phyloP scores from a whole-genome alignment of 2,113 vertebrate genomes.

The Microcebus lehilahytsara region DNA sequence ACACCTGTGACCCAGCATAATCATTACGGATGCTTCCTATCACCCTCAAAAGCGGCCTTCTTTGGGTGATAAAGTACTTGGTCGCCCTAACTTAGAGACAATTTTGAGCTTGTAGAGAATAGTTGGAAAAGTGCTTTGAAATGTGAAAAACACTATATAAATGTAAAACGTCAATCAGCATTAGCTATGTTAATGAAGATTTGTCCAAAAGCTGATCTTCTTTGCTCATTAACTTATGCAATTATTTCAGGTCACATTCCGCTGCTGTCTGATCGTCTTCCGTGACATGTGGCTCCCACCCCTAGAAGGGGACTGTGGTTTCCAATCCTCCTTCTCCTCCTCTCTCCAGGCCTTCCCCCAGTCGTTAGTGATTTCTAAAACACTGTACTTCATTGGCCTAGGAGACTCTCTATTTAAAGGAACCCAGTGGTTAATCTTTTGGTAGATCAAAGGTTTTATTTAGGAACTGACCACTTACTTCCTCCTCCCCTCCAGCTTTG shows the following conservation, averaged over 20 bases:
- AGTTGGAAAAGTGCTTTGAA: background rate
- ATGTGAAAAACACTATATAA: background rate
- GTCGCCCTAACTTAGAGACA: background rate
- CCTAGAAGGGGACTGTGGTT: background rate
- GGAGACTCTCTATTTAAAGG: background rate
- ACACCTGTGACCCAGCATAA: background rate
- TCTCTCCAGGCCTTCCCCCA: background rate
- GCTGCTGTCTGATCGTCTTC: background rate
- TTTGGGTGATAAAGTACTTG: background rate
- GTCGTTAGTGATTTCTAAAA: background rate
- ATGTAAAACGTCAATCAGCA: background rate
- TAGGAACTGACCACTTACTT: background rate
- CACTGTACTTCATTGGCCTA: background rate
- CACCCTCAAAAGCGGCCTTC: background rate
- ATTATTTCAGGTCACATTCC: background rate
- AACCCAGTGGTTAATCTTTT: background rate
- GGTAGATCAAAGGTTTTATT: background rate
- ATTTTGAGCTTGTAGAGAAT: background rate
- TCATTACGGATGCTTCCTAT: constrained; percentile 3
- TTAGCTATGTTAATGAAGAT: constrained; percentile 20
- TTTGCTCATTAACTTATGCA: background rate
- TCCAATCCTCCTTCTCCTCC: background rate
- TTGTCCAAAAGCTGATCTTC: background rate
- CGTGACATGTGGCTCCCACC: background rate
- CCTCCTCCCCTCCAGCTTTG: background rate